Percentiles rank a stretch among this genome's conserved stretches.
Conservation (phyloP, 2,888 invertebrate genomes). For the Rhamnusium bicolor region DNA sequence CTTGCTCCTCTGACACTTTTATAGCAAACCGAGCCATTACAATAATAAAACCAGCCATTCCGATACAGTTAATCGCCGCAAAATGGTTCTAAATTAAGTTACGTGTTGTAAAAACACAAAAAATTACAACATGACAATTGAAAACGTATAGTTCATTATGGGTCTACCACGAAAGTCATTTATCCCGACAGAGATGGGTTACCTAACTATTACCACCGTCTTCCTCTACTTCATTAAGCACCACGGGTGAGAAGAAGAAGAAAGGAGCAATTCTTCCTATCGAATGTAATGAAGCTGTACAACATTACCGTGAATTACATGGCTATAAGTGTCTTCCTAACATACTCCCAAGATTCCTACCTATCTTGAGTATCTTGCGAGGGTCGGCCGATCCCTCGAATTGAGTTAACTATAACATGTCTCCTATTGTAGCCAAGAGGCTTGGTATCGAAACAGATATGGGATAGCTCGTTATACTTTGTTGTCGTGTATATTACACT, state of each 20-base stretch:
- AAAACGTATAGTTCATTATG: conserved; percentile 43
- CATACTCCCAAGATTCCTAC: conserved; percentile 64
- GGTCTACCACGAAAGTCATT: conserved; percentile 35
- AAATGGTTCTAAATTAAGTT: conserved; percentile 29
- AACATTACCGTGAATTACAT: conserved; percentile 69
- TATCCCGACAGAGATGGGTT: conserved; percentile 7
- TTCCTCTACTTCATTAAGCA: not conserved
- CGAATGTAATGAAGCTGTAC: conserved; percentile 67
- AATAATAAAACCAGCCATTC: conserved; percentile 28
- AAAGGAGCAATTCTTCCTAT: conserved; percentile 50
- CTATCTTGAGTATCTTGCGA: conserved; percentile 50
- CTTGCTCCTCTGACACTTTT: not conserved
- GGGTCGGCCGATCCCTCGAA: conserved; percentile 46
- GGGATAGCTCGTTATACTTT: not conserved
- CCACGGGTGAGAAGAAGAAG: conserved; percentile 37
- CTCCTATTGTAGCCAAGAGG: conserved; percentile 8
- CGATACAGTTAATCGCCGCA: conserved; percentile 13
- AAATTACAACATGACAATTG: conserved; percentile 38
- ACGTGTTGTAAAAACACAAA: conserved; percentile 30
- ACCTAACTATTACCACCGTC: not conserved
- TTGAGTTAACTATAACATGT: conserved; percentile 17
- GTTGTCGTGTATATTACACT: not conserved
- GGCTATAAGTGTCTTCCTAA: conserved; percentile 67
- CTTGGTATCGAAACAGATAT: not conserved
- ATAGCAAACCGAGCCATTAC: conserved; percentile 16